A percentile compares a stretch with the other conserved stretches of the same genome.
Evolutionary conservation across 2,113 vertebrate genomes (phyloP).

Genomic region (Nothocercus julius): DNA sequence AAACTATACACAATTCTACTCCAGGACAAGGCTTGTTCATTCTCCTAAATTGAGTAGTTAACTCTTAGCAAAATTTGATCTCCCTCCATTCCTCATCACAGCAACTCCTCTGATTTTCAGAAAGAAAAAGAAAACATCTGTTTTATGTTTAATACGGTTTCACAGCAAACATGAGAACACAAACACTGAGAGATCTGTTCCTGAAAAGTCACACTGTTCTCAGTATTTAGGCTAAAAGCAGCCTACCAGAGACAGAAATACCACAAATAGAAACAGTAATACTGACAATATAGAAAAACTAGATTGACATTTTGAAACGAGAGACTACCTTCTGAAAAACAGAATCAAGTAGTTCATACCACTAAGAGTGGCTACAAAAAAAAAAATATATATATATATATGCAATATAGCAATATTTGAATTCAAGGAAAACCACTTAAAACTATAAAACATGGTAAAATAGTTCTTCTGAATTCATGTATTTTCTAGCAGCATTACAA

Average conservation of each 20-base stretch:
- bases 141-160: not conserved
- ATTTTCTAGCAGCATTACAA: not conserved
- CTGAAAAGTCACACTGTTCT: not conserved
- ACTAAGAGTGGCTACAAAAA: not conserved
- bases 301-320: not conserved
- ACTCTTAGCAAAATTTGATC: not conserved
- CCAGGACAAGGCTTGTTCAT: not conserved
- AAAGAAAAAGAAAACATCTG: not conserved
- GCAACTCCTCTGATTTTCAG: not conserved
- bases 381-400: not conserved
- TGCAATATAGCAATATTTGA: not conserved
- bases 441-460: not conserved
- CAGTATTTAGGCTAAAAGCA: fast-evolving
- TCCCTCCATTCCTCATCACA: not conserved
- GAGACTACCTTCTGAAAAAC: not conserved
- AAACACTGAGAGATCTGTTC: not conserved
- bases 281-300: not conserved
- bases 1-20: not conserved
- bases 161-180: not conserved
- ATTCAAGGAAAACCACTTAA: not conserved
- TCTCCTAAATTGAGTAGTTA: not conserved
- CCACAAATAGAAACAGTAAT: not conserved
- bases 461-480: not conserved
- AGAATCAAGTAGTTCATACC: not conserved
- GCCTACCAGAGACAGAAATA: fast-evolving